phyloP scores from a whole-genome alignment of 2,888 invertebrate genomes.

The Strigamia transsilvanica region DNA sequence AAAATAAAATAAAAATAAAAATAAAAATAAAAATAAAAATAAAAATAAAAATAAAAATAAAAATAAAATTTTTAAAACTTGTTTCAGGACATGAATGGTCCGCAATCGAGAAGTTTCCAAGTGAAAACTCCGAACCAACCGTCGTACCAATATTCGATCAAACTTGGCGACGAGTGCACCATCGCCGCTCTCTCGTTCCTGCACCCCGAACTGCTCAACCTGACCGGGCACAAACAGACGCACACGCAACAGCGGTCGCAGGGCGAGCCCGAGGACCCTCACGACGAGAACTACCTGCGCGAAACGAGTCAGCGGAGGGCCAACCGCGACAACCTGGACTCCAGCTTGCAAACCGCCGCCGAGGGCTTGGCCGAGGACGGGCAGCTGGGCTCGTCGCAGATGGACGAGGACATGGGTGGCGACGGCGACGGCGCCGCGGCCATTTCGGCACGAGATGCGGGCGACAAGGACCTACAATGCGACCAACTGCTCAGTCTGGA shows the following conservation, averaged over 20 bases:
- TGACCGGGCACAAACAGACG: constrained; percentile 75
- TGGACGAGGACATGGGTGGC: constrained; percentile 63
- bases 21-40: no score
- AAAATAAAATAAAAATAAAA: no score
- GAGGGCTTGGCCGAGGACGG: constrained; percentile 65
- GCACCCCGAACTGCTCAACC: constrained; percentile 83
- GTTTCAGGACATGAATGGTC: constrained; percentile 79
- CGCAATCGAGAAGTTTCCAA: constrained; percentile 69
- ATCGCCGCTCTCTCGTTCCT: constrained; percentile 89
- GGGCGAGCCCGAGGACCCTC: constrained; percentile 91
- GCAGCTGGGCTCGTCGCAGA: constrained; percentile 61
- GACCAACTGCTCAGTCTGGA: constrained; percentile 84
- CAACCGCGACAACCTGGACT: constrained; percentile 71
- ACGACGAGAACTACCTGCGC: constrained; percentile 88
- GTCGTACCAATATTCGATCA: constrained; percentile 62
- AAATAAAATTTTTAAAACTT: background rate
- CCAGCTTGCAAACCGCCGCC: constrained; percentile 59
- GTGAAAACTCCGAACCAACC: constrained; percentile 62
- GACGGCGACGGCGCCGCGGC: constrained; percentile 65
- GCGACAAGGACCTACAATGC: constrained; percentile 73
- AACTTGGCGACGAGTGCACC: constrained; percentile 90
- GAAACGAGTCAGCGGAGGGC: constrained; percentile 77
- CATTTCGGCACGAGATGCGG: constrained; percentile 58
- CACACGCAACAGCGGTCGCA: constrained; percentile 69
- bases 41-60: no score